These are phyloP conservation scores for Notiomystis cincta DNA, from an alignment of 2,113 vertebrate genomes.

Conservation along the genomic window DNA sequence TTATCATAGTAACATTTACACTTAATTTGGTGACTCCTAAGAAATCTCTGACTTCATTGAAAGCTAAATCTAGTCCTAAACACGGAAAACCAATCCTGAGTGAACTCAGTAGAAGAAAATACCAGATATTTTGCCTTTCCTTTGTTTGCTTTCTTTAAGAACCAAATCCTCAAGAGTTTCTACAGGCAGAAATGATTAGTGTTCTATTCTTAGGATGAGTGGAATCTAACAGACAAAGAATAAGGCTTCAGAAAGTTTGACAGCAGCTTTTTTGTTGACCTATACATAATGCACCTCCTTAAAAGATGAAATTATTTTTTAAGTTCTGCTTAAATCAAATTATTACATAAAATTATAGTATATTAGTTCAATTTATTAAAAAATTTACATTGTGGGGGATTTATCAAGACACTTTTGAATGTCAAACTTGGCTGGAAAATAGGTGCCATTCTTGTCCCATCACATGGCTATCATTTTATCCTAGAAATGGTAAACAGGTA, in stretches of 20 bases:
- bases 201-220: conserved; percentile 62
- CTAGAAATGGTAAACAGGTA: not conserved
- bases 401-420: not conserved
- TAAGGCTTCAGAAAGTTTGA: conserved; percentile 32
- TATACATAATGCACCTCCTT: not conserved
- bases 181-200: conserved; percentile 63
- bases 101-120: conserved; percentile 36
- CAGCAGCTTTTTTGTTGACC: conserved; percentile 43
- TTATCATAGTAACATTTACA: not conserved
- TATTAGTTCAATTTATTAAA: not conserved
- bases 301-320: not conserved
- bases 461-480: not conserved
- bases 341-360: not conserved
- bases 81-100: conserved; percentile 41
- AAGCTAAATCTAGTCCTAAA: conserved; percentile 25
- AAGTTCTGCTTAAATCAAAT: not conserved
- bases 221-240: conserved; percentile 39
- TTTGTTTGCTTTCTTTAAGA: conserved; percentile 59
- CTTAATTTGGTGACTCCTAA: not conserved
- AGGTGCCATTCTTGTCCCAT: not conserved
- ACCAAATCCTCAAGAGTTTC: conserved; percentile 48
- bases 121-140: conserved; percentile 36
- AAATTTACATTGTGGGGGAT: not conserved
- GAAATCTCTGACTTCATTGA: not conserved
- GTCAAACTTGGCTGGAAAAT: not conserved